Base-by-base conservation (phyloP, 2,113 vertebrate species). In the Tetrax tetrax region DNA sequence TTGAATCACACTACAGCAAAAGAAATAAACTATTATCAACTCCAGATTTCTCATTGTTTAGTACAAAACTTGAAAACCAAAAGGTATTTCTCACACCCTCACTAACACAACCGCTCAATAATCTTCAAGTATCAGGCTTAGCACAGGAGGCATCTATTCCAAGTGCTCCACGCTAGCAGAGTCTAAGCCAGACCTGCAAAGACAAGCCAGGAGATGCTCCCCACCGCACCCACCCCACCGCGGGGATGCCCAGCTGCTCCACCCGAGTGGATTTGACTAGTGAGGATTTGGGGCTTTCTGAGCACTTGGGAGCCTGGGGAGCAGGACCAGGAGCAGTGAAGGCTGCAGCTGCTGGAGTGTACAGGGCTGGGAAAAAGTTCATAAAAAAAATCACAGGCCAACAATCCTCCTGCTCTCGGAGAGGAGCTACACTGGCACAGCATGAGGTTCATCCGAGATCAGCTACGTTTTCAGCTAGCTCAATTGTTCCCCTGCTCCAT, bases 141-240 rank as follows among this genome's bases (percentile, higher is more conserved):
- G 14, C 18, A 27, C 9, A 29, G 33, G 19, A 56, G 15, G 31
- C 20, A 53, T 64, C 80, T 41, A 70, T n/a, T 72, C 28, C 29
- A 71, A 17, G 12, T 1, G 2, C 28, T 48, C 10, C 33, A 38
- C 43, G 51, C 56, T 50, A 38, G 33, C 7, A 47, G 38, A 68
- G 29, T 6, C 15, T 70, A 66, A 84, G 41, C 3, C 11, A 87
- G 41, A 48, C 3, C 21, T 65, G 27, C 48, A 48, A 65, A 86
- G 59, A 5, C 16, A 86, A 86, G 57, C 5, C 12, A 51, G 33
- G 35, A 60, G 66, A 48, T 22, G 24, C 13, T 69, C 28, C 20
- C 16, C 15, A 17, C 6, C 0, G 0, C 7, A 45, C 4, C 7
- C 14, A n/a, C 17, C 25, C 6, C 66, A 61, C 3, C 0, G 5